Percentiles rank a stretch among this genome's conserved stretches.
These are phyloP conservation scores for Chamaedrilus cognettii DNA, from an alignment of 2,888 invertebrate species.

Conservation along the genomic window DNA sequence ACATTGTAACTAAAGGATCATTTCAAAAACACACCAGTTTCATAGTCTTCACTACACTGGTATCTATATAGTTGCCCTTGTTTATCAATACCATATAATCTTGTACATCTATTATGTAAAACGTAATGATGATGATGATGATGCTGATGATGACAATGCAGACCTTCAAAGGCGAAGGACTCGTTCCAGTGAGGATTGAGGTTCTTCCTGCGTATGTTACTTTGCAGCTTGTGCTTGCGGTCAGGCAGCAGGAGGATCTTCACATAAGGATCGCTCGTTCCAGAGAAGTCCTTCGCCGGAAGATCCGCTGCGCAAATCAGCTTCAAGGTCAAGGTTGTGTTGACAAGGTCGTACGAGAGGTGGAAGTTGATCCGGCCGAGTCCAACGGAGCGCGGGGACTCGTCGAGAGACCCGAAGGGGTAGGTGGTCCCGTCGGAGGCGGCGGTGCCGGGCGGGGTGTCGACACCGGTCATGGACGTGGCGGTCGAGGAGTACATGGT, in stretches of 20 bases:
- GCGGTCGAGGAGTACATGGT: too few species aligned
- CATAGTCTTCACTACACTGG: too few species aligned
- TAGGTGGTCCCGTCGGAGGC: neutral
- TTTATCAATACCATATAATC: too few species aligned
- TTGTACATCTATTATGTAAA: too few species aligned
- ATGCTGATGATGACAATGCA: too few species aligned
- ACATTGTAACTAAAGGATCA: too few species aligned
- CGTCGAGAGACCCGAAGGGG: neutral
- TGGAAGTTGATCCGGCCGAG: neutral
- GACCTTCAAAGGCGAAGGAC: conserved; percentile 62
- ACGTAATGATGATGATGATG: too few species aligned
- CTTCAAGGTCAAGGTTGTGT: conserved; percentile 50
- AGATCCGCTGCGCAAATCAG: conserved; percentile 51
- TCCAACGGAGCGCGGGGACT: neutral
- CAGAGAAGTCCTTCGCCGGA: conserved; percentile 57
- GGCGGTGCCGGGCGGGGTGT: neutral
- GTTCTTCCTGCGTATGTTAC: conserved; percentile 56
- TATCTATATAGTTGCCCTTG: too few species aligned
- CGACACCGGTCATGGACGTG: too few species aligned
- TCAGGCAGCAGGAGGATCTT: conserved; percentile 57
- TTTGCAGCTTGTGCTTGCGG: conserved; percentile 50
- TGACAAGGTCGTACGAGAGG: conserved; percentile 27
- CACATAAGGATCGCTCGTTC: conserved; percentile 59
- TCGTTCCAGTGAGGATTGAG: conserved; percentile 59
- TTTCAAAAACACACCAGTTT: too few species aligned